Conservation (phyloP, 1,140 invertebrate species). For the Neodiprion fabricii region DNA sequence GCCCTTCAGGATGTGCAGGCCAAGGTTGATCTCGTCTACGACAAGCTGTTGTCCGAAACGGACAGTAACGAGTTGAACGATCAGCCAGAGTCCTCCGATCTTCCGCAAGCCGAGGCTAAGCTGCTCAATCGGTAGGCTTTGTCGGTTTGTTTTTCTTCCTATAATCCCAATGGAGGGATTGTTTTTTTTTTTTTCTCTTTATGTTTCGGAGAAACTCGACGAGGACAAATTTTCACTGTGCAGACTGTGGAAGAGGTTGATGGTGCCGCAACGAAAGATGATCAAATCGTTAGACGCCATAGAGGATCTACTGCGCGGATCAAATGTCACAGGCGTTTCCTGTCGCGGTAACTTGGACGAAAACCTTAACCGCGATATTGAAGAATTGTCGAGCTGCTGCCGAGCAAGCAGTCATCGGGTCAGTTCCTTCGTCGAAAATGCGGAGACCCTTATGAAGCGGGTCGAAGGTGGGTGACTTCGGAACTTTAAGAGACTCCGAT, state of each 20-base stretch:
- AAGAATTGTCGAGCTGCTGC: constrained; percentile 4
- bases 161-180: not conserved
- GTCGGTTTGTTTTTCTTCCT: constrained; percentile 17
- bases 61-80: constrained; percentile 17
- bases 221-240: not conserved
- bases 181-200: no score
- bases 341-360: constrained; percentile 20
- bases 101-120: constrained; percentile 38
- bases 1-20: constrained; percentile 46
- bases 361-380: constrained; percentile 11
- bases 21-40: constrained; percentile 50
- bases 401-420: not conserved
- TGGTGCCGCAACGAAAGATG: constrained; percentile 21
- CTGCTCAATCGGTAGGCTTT: constrained; percentile 26
- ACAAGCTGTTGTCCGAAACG: constrained; percentile 25
- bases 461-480: not conserved
- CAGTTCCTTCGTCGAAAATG: not conserved
- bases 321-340: constrained; percentile 22
- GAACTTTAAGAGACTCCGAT: not conserved
- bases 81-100: not conserved
- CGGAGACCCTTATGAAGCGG: constrained; percentile 7
- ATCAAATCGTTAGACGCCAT: constrained; percentile 23
- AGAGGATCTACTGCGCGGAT: constrained; percentile 14
- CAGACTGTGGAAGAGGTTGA: constrained; percentile 21
- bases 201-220: constrained; percentile 20